Conservation (phyloP, 2,797 vertebrate genomes). For the Microcaecilia unicolor region DNA sequence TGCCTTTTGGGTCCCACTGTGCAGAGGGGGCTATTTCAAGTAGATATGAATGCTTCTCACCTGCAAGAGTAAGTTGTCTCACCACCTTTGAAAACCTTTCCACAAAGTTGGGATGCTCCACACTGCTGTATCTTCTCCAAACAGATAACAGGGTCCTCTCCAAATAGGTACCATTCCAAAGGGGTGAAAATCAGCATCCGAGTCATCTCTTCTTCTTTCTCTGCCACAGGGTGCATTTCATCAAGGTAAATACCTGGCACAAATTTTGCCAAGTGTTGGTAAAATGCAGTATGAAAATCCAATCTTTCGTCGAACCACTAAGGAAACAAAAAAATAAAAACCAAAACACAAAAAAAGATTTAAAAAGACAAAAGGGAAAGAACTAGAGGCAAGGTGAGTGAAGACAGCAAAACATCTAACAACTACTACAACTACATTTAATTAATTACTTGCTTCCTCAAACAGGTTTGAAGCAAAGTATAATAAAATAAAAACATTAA, state of each 20-base stretch:
- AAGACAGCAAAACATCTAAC: no score
- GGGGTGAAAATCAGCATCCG: constrained; percentile 67
- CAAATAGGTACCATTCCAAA: constrained; percentile 83
- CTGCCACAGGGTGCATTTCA: constrained; percentile 61
- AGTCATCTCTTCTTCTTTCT: constrained; percentile 73
- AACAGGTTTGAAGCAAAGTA: no score
- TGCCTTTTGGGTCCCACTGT: no score
- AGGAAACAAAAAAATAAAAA: constrained; percentile 19
- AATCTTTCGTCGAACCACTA: constrained; percentile 77
- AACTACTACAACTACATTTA: no score
- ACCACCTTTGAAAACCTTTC: constrained; percentile 92
- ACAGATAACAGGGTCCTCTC: constrained; percentile 76
- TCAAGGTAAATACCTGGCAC: constrained; percentile 81
- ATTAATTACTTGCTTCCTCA: no score
- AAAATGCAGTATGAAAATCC: constrained; percentile 65
- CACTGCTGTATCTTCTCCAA: constrained; percentile 81
- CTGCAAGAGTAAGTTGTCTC: constrained; percentile 98
- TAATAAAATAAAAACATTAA: no score
- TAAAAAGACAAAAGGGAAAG: no score
- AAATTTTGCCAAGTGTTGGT: constrained; percentile 72
- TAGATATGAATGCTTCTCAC: constrained; percentile 63
- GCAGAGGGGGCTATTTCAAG: no score
- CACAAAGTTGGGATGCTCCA: constrained; percentile 81
- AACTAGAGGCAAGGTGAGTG: no score
- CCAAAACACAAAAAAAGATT: no score